phyloP scores from a whole-genome alignment of 2,797 vertebrate species.

The Muraenolepis orangiensis region DNA sequence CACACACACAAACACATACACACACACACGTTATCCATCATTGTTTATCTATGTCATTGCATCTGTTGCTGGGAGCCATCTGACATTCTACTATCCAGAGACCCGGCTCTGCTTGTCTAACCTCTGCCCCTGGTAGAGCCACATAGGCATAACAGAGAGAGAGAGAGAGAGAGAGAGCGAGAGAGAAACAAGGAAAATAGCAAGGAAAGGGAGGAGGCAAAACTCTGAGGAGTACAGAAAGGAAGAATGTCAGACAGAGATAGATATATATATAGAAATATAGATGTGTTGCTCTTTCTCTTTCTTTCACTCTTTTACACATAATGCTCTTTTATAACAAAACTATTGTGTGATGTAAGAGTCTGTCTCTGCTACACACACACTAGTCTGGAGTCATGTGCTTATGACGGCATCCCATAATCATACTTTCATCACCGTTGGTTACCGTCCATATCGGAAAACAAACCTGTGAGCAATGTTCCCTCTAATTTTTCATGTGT shows the following conservation, averaged over 20 bases:
- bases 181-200: neutral
- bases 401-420: no score
- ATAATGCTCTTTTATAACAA: no score
- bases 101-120: neutral
- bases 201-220: neutral
- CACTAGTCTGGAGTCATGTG: no score
- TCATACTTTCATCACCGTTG: no score
- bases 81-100: neutral
- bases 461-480: no score
- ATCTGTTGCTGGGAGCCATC: neutral
- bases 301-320: no score
- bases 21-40: neutral
- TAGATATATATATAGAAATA: no score
- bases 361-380: no score
- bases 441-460: no score
- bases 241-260: neutral
- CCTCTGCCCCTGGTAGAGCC: neutral
- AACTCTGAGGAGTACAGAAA: neutral
- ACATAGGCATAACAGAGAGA: neutral
- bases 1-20: neutral
- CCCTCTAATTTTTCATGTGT: no score
- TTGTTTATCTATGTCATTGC: neutral
- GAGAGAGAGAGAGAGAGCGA: slow-evolving; percentile 3
- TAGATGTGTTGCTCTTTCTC: no score
- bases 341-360: no score